Percentiles rank a stretch among this genome's conserved stretches.
Conservation (phyloP, 2,113 vertebrate genomes). For the Calyptomena viridis region DNA sequence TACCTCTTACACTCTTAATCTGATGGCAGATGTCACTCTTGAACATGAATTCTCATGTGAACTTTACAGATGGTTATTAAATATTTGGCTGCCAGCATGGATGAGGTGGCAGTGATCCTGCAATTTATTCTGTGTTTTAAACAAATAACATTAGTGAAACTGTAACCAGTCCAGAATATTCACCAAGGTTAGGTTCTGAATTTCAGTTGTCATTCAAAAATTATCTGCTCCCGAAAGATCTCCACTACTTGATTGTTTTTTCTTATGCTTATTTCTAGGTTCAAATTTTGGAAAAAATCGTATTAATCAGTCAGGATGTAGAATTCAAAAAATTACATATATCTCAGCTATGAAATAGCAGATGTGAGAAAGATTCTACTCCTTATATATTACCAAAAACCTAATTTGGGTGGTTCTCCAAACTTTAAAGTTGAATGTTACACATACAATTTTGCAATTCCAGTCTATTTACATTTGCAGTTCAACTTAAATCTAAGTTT, state of each 20-base stretch:
- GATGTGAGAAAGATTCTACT: not conserved
- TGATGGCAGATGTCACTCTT: conserved; percentile 45
- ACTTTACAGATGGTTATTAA: conserved; percentile 42
- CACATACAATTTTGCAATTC: not conserved
- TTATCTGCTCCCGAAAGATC: not conserved
- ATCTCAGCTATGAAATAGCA: not conserved
- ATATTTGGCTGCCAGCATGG: conserved; percentile 20
- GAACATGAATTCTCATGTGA: not conserved
- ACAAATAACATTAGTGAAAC: not conserved
- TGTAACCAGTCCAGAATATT: not conserved
- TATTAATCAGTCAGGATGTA: not conserved
- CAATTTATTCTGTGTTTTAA: conserved; percentile 39
- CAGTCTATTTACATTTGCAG: not conserved
- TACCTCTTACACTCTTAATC: not conserved
- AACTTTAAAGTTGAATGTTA: not conserved
- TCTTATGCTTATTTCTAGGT: not conserved
- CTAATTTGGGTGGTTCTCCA: not conserved
- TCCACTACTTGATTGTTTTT: not conserved
- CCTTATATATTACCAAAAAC: not conserved
- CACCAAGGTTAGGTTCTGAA: not conserved
- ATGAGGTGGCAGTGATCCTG: conserved; percentile 25
- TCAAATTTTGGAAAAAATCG: not conserved
- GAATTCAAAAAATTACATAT: not conserved
- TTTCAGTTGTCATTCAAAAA: not conserved
- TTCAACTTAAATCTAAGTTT: conserved; percentile 14